Evolutionary conservation across 2,888 invertebrate genomes (phyloP), one percentile per base, ranked within the genome.

Genomic region (Acholoe squamosa): DNA sequence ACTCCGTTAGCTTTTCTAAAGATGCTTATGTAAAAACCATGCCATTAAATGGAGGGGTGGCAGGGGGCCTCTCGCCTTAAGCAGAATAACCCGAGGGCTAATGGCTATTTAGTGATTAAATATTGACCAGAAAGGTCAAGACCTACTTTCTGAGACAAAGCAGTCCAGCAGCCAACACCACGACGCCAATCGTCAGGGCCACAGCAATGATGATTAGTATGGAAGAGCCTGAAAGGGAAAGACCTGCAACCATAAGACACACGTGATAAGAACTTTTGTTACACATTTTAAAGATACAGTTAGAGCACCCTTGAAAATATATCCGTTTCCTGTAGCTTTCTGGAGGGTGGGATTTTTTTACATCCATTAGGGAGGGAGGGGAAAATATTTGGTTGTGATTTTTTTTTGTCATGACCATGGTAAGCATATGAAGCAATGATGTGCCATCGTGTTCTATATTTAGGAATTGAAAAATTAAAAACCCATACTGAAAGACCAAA

Each of bases 151-250:
- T 90, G 80, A 90, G 84, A 80, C 90, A 90, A 51, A 77, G 54
- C 10, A 90, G 76, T 25, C 90, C 90, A 1, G 76, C 77, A 0
- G 76, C 84, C 31, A 90, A 80, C 84, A 90, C 90, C 3, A 80
- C 90, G 22, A 90, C 54, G n/a, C 90, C 90, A n/a, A 90, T 90
- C 31, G 90, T 90, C 31, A 90, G 84, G 16, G 90, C 90, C 80
- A 90, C 90, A 5, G 90, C 90, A 31, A 90, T 90, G 84, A 90
- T 90, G 54, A 90, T 90, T 19, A 90, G 76, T 28, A 90, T 90
- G 54, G 90, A 90, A 10, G 90, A 90, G 54, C 90, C 90, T 90
- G 90, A 77, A 90, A 90, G 86, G 52, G 86, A 86, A 86, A 86
- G 86, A 56, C 86, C 86, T 86, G 86, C 51, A 86, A 86, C 86